Evolutionary conservation across 2,113 vertebrate genomes (phyloP).

Genomic region (Emydura subglobosa): DNA sequence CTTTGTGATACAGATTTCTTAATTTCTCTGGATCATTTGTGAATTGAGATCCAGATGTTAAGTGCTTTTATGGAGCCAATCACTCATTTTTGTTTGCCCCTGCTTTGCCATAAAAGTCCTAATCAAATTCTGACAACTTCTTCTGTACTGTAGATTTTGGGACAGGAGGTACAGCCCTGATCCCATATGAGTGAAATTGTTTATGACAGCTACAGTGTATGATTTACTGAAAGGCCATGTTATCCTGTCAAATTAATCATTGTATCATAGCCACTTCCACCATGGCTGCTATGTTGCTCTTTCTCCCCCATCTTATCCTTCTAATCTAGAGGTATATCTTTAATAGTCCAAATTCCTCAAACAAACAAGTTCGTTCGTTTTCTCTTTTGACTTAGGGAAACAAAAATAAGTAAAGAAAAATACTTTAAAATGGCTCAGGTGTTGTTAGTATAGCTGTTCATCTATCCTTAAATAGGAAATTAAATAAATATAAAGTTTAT

Average conservation of each 20-base stretch:
- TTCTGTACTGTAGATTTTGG: constrained; percentile 8
- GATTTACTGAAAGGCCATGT: constrained; percentile 29
- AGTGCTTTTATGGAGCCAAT: background rate
- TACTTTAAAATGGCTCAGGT: background rate
- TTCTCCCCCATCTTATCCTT: background rate
- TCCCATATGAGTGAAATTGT: background rate
- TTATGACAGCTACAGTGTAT: constrained; percentile 38
- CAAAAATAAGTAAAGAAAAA: background rate
- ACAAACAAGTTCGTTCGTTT: constrained; percentile 25
- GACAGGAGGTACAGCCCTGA: constrained; percentile 36
- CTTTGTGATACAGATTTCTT: background rate
- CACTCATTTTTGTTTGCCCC: background rate
- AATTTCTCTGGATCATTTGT: background rate
- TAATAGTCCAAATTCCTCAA: background rate
- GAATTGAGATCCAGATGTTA: background rate
- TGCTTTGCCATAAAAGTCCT: constrained; percentile 10
- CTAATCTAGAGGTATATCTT: background rate
- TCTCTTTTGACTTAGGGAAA: background rate
- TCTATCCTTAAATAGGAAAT: background rate
- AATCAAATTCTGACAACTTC: constrained; percentile 43
- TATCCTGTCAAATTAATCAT: constrained; percentile 17
- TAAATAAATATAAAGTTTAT: background rate
- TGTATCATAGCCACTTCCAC: background rate
- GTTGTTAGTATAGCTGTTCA: background rate
- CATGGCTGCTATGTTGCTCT: background rate